phyloP scores from a whole-genome alignment of 2,888 invertebrate genomes.

The Pyrrhia umbra region DNA sequence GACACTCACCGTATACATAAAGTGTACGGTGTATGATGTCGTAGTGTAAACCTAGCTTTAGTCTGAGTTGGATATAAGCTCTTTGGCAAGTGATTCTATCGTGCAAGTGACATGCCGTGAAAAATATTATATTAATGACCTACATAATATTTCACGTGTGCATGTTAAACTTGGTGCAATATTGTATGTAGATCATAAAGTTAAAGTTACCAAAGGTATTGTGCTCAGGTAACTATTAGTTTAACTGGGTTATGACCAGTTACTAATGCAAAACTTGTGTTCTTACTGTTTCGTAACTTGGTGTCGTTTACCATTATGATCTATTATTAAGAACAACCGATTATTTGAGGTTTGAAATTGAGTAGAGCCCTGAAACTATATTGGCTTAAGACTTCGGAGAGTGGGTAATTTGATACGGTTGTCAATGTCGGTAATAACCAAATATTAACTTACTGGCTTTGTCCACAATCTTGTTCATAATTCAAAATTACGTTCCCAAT shows the following conservation, averaged over 20 bases:
- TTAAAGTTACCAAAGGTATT: slow-evolving; percentile 42
- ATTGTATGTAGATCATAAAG: slow-evolving; percentile 16
- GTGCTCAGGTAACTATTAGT: slow-evolving; percentile 35
- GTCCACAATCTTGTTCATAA: not conserved
- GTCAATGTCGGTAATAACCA: slow-evolving; percentile 18
- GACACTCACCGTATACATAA: too few species aligned
- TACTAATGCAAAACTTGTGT: slow-evolving; percentile 44
- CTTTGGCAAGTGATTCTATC: slow-evolving; percentile 7
- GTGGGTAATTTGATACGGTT: slow-evolving; percentile 38
- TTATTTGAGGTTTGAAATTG: slow-evolving; percentile 45
- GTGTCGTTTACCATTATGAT: slow-evolving; percentile 36
- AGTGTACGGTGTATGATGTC: too few species aligned
- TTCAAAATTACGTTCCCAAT: not conserved
- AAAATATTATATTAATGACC: slow-evolving; percentile 11
- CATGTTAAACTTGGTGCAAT: slow-evolving; percentile 1
- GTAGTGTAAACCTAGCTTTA: too few species aligned
- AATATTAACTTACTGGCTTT: slow-evolving; percentile 20
- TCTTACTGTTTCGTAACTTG: slow-evolving; percentile 39
- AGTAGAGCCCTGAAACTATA: slow-evolving; percentile 22
- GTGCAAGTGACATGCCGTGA: not conserved
- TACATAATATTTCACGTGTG: not conserved
- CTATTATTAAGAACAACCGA: slow-evolving; percentile 42
- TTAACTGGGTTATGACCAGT: slow-evolving; percentile 48
- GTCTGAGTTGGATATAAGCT: too few species aligned
- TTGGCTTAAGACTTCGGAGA: slow-evolving; percentile 35